phyloP scores from a whole-genome alignment of 2,113 vertebrate species.

The Brachypodius melanocephalos region DNA sequence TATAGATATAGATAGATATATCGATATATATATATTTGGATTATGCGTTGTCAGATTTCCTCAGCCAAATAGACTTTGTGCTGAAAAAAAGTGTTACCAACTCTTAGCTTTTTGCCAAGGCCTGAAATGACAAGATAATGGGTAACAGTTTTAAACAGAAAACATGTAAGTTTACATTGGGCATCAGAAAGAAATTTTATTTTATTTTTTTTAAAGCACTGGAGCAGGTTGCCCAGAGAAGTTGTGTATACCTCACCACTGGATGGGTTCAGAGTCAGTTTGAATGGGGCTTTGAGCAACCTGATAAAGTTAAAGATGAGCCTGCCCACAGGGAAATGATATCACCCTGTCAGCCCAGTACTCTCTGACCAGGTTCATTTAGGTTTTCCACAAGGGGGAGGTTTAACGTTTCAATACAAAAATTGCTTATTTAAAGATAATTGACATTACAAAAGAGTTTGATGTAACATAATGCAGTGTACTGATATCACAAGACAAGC shows the following conservation, averaged over 20 bases:
- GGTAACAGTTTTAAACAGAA: not conserved
- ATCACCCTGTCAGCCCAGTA: not conserved
- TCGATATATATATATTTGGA: not conserved
- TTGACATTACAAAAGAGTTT: not conserved
- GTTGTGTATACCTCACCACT: accelerated
- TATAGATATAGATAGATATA: too few relatives aligned
- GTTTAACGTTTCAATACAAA: not conserved
- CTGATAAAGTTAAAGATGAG: not conserved
- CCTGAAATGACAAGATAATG: not conserved
- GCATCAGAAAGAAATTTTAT: not conserved
- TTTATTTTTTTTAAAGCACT: not conserved
- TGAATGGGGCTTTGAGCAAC: not conserved
- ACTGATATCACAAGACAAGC: not conserved
- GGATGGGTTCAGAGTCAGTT: not conserved
- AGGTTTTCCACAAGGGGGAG: accelerated
- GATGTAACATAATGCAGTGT: not conserved
- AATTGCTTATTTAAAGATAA: not conserved
- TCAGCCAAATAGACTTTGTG: not conserved
- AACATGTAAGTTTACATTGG: not conserved
- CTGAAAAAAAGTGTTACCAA: not conserved
- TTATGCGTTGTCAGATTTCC: not conserved
- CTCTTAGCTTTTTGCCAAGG: not conserved
- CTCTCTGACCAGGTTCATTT: not conserved
- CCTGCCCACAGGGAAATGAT: not conserved
- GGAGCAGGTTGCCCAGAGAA: not conserved